Conservation (phyloP, 2,888 invertebrate genomes). For the Heliconius erato region DNA sequence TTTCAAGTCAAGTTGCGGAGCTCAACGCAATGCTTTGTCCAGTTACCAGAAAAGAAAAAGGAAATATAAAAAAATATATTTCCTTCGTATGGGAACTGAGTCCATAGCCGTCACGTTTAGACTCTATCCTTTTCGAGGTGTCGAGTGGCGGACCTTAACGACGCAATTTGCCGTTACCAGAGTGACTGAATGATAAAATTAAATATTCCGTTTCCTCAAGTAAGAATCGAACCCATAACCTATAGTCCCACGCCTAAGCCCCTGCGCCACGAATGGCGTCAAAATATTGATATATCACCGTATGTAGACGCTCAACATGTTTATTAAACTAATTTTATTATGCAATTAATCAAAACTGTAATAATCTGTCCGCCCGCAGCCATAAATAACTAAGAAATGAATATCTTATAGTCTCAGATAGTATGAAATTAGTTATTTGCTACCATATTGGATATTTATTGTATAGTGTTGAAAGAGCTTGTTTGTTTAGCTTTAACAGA, state of each 20-base stretch:
- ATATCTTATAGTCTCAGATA: constrained; percentile 36
- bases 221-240: neutral
- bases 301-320: constrained; percentile 10
- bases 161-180: no score
- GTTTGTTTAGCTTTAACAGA: neutral
- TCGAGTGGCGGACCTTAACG: no score
- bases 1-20: no score
- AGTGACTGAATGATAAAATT: no score
- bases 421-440: constrained; percentile 21
- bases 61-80: no score
- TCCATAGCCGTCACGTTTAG: no score
- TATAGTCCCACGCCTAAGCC: fast-evolving
- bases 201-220: neutral
- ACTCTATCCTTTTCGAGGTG: no score
- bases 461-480: neutral
- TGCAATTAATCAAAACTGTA: constrained; percentile 47
- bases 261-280: neutral
- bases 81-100: no score
- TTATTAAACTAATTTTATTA: constrained; percentile 47
- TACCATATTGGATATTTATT: constrained; percentile 19
- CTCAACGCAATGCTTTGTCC: no score
- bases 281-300: constrained; percentile 23
- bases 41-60: no score
- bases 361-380: constrained; percentile 38
- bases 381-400: constrained; percentile 43